phyloP scores from a whole-genome alignment of 1,140 invertebrate genomes.

The Hyles euphorbiae region DNA sequence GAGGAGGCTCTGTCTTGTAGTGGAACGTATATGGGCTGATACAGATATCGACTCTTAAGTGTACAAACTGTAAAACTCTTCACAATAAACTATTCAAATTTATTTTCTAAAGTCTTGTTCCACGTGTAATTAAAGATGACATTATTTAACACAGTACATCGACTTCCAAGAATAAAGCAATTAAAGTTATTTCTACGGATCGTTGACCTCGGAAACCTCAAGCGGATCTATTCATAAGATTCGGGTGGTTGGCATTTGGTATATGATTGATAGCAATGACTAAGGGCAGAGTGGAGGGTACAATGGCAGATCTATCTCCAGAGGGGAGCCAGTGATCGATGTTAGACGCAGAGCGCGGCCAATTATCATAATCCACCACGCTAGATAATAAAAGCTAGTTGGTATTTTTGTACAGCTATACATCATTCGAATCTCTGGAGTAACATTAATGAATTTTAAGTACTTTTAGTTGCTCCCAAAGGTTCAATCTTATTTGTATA shows the following conservation, averaged over 20 bases:
- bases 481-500: background rate
- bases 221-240: background rate
- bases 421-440: background rate
- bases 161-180: background rate
- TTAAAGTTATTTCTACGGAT: background rate
- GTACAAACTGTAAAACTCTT: background rate
- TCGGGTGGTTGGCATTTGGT: conserved; percentile 11
- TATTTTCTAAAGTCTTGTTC: background rate
- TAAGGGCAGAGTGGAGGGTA: conserved; percentile 12
- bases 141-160: too few species aligned
- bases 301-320: conserved; percentile 11
- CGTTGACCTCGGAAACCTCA: background rate
- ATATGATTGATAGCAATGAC: conserved; percentile 22
- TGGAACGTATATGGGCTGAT: too few species aligned
- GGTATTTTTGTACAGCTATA: background rate
- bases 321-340: conserved; percentile 24
- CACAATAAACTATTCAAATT: background rate
- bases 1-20: too few species aligned
- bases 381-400: conserved; percentile 9
- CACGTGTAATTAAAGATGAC: too few species aligned
- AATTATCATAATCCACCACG: conserved; percentile 21
- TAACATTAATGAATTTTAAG: background rate
- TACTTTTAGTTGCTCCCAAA: background rate
- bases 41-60: too few species aligned
- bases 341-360: conserved; percentile 8